Evolutionary conservation across 2,888 invertebrate species (phyloP).

Genomic region (Alentia gelatinosa): DNA sequence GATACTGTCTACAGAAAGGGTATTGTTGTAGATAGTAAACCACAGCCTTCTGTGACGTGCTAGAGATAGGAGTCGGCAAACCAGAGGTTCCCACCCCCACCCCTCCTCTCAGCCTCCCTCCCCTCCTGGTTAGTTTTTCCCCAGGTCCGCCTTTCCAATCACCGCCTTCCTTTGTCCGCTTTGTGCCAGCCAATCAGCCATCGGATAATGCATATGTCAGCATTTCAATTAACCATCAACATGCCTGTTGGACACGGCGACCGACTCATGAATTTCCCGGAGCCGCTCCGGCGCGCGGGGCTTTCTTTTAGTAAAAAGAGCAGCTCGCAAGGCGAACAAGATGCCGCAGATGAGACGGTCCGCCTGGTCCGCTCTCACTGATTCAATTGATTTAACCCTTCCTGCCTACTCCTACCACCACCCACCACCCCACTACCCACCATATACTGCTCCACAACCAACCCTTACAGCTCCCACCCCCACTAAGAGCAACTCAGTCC

Average conservation of each 20-base stretch:
- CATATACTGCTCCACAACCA: neutral
- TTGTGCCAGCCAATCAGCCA: conserved; percentile 27
- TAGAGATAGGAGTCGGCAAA: no score
- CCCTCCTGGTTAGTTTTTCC: neutral
- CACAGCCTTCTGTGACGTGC: no score
- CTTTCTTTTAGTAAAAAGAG: conserved; percentile 34
- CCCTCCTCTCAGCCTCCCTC: no score
- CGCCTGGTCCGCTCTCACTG: conserved; percentile 18
- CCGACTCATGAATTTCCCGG: conserved; percentile 16
- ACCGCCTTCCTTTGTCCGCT: neutral
- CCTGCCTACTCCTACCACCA: neutral
- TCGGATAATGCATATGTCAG: conserved; percentile 42
- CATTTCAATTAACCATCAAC: conserved; percentile 43
- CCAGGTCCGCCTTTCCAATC: neutral
- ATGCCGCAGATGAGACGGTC: conserved; percentile 37
- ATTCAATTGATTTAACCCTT: conserved; percentile 41
- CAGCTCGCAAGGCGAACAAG: conserved; percentile 24
- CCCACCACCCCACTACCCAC: neutral
- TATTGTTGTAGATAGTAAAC: no score
- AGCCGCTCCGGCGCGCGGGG: neutral
- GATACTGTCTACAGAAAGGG: no score
- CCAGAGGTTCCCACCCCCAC: no score
- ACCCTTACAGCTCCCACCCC: neutral
- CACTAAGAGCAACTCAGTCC: neutral
- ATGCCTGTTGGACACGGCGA: conserved; percentile 11